Percentiles rank a stretch among this genome's conserved stretches.
phyloP scores from a whole-genome alignment of 2,888 invertebrate genomes.

The Drosophila dives region DNA sequence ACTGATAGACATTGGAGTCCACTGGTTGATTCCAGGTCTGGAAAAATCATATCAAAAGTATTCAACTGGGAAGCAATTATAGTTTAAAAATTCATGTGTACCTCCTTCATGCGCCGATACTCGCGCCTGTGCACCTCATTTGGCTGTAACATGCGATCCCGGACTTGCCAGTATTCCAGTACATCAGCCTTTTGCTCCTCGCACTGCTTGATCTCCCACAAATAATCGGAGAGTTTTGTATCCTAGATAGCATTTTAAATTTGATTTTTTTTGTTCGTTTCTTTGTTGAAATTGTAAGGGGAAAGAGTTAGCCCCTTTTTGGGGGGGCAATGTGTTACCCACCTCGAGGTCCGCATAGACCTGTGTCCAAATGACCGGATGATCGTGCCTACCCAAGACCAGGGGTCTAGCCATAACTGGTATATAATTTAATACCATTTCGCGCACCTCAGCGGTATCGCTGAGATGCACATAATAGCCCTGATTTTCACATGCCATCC shows the following conservation, averaged over 20 bases:
- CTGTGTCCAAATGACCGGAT: slow-evolving; percentile 98
- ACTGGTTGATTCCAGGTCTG: slow-evolving; percentile 84
- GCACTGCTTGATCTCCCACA: slow-evolving; percentile 94
- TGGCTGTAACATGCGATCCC: slow-evolving; percentile 86
- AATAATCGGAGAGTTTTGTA: slow-evolving; percentile 95
- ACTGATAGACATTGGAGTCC: slow-evolving; percentile 88
- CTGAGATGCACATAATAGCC: slow-evolving; percentile 98
- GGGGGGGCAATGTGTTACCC: slow-evolving; percentile 78
- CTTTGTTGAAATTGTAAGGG: not conserved
- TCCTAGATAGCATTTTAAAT: slow-evolving; percentile 86
- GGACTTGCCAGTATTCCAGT: slow-evolving; percentile 87
- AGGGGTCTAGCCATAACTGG: slow-evolving; percentile 98
- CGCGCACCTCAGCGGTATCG: slow-evolving; percentile 98
- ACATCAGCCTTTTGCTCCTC: slow-evolving; percentile 92
- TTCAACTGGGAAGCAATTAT: not conserved
- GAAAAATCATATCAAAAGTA: not conserved
- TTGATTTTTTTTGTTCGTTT: slow-evolving; percentile 6
- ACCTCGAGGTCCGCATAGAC: slow-evolving; percentile 97
- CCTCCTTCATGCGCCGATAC: slow-evolving; percentile 81
- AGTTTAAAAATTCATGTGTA: slow-evolving; percentile 18
- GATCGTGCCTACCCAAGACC: slow-evolving; percentile 92
- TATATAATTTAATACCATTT: slow-evolving; percentile 98
- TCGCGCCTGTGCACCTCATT: slow-evolving; percentile 87
- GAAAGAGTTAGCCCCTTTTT: slow-evolving; percentile 9
- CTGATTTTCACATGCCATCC: slow-evolving; percentile 99